These are phyloP conservation scores for Chroicocephalus ridibundus DNA, from an alignment of 2,113 vertebrate species.

Conservation along the genomic window DNA sequence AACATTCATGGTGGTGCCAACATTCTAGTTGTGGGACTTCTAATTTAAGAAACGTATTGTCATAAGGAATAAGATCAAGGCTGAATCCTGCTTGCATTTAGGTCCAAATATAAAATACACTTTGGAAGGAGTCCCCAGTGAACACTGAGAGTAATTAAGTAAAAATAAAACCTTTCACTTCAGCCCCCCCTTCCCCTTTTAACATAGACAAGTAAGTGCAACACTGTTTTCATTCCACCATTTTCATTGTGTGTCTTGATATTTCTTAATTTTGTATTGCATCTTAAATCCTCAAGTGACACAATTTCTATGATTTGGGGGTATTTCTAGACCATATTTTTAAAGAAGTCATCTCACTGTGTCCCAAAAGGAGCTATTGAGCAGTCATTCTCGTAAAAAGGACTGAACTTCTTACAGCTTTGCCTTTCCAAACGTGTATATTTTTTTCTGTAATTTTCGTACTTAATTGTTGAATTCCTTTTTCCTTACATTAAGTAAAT, in stretches of 20 bases:
- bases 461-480: conserved; percentile 9
- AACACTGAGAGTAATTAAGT: conserved; percentile 36
- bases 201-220: not conserved
- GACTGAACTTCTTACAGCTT: not conserved
- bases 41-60: not conserved
- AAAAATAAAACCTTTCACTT: conserved; percentile 55
- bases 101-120: conserved; percentile 22
- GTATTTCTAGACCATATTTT: conserved; percentile 2
- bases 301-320: conserved; percentile 28
- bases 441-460: not conserved
- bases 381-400: not conserved
- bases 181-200: not conserved
- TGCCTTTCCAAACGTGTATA: not conserved
- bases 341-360: not conserved
- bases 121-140: conserved; percentile 21
- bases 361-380: conserved; percentile 43
- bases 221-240: not conserved
- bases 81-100: conserved; percentile 28
- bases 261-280: conserved; percentile 24
- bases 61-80: conserved; percentile 33
- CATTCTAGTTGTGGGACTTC: conserved; percentile 29
- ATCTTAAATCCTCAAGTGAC: conserved; percentile 22
- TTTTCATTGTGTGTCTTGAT: conserved; percentile 32
- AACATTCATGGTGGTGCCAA: not conserved
- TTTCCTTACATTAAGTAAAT: conserved; percentile 33